phyloP scores from a whole-genome alignment of 1,140 invertebrate species.

The Camponotus vicinus region DNA sequence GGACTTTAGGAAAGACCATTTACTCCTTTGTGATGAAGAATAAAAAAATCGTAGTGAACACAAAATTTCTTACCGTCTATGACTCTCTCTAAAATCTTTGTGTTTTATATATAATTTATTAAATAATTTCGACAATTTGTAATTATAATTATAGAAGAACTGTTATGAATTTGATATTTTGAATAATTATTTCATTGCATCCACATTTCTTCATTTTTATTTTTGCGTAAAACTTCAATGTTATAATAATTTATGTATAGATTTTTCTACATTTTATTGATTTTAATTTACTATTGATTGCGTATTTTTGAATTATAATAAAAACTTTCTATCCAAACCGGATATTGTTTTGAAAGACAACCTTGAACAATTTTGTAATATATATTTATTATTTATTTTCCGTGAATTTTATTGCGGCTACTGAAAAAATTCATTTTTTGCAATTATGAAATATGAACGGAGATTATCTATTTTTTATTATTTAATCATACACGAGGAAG shows the following conservation, averaged over 20 bases:
- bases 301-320: slow-evolving; percentile 22
- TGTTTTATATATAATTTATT: slow-evolving; percentile 3
- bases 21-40: neutral
- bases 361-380: neutral
- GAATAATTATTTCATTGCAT: neutral
- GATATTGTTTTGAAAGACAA: slow-evolving; percentile 39
- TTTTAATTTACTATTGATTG: neutral
- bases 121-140: neutral
- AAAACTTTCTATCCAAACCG: slow-evolving; percentile 25
- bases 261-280: neutral
- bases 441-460: neutral
- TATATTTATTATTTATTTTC: neutral
- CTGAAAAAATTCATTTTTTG: slow-evolving; percentile 12
- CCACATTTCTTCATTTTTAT: neutral
- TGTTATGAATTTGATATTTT: neutral
- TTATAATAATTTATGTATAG: neutral
- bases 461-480: slow-evolving; percentile 26
- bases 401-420: neutral
- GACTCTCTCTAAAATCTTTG: neutral
- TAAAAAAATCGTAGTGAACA: neutral
- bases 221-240: neutral
- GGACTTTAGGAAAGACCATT: slow-evolving; percentile 12
- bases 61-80: neutral
- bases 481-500: slow-evolving; percentile 30
- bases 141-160: neutral